phyloP scores from a whole-genome alignment of 2,888 invertebrate species.

The Oscheius sp. region DNA sequence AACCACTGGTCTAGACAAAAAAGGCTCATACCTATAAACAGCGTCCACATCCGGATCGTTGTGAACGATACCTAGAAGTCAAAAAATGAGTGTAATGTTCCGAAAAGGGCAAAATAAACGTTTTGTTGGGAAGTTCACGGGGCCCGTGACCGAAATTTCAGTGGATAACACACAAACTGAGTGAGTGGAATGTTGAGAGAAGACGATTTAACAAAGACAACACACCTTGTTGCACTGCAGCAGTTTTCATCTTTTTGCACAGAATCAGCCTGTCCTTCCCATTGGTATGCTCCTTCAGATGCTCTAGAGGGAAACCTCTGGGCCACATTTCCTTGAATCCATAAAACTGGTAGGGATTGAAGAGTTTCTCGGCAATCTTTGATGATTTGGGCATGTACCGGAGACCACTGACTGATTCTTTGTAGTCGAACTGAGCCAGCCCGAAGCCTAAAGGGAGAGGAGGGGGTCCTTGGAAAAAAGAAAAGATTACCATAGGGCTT shows the following conservation, averaged over 20 bases:
- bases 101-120: no score
- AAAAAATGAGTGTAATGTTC: no score
- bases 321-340: constrained; percentile 54
- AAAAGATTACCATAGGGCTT: constrained; percentile 28
- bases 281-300: constrained; percentile 44
- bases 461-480: no score
- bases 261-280: constrained; percentile 39
- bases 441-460: constrained; percentile 9
- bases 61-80: neutral
- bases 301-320: constrained; percentile 53
- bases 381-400: constrained; percentile 9
- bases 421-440: constrained; percentile 25
- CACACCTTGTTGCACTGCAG: constrained; percentile 54
- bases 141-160: no score
- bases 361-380: constrained; percentile 36
- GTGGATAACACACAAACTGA: no score
- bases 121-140: no score
- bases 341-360: constrained; percentile 56
- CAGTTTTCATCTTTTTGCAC: constrained; percentile 41
- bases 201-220: no score
- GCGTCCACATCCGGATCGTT: constrained; percentile 20
- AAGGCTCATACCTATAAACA: neutral
- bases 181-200: no score
- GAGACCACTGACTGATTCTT: neutral
- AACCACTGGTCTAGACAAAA: neutral